Conservation (phyloP, 2,797 vertebrate species). For the Silurus lanzhouensis region DNA sequence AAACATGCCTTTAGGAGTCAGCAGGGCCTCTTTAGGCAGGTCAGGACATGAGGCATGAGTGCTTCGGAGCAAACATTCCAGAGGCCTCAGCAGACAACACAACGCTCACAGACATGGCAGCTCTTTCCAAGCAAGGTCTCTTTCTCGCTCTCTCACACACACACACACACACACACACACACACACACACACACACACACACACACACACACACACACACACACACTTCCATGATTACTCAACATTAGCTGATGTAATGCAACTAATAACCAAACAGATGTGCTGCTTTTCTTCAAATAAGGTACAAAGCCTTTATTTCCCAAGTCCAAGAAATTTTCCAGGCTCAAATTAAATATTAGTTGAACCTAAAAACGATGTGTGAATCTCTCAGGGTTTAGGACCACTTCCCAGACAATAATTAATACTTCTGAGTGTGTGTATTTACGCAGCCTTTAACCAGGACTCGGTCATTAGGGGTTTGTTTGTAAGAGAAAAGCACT, state of each 20-base stretch:
- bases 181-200: constrained; percentile 21
- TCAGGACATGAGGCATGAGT: constrained; percentile 58
- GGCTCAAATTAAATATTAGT: constrained; percentile 34
- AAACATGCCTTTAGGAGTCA: constrained; percentile 46
- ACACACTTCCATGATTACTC: constrained; percentile 37
- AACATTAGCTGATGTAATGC: constrained; percentile 47
- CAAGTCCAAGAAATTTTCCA: constrained; percentile 45
- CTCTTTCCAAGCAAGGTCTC: constrained; percentile 39
- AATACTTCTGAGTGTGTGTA: constrained; percentile 16
- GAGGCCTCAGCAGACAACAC: constrained; percentile 53
- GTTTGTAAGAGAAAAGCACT: constrained; percentile 37
- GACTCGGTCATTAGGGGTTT: constrained; percentile 46
- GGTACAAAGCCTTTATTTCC: constrained; percentile 19
- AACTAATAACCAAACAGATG: constrained; percentile 38
- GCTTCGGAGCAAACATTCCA: constrained; percentile 62
- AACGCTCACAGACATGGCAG: constrained; percentile 57
- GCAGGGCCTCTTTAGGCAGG: constrained; percentile 52
- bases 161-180: constrained; percentile 7
- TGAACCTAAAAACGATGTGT: constrained; percentile 31
- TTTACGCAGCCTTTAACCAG: constrained; percentile 36
- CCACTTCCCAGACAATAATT: constrained; percentile 36
- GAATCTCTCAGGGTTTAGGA: constrained; percentile 34
- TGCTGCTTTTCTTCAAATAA: constrained; percentile 32
- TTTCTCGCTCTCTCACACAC: constrained; percentile 24
- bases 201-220: constrained; percentile 10